Base-by-base conservation (phyloP, 2,888 invertebrate genomes). In the Drosophila peninsularis region DNA sequence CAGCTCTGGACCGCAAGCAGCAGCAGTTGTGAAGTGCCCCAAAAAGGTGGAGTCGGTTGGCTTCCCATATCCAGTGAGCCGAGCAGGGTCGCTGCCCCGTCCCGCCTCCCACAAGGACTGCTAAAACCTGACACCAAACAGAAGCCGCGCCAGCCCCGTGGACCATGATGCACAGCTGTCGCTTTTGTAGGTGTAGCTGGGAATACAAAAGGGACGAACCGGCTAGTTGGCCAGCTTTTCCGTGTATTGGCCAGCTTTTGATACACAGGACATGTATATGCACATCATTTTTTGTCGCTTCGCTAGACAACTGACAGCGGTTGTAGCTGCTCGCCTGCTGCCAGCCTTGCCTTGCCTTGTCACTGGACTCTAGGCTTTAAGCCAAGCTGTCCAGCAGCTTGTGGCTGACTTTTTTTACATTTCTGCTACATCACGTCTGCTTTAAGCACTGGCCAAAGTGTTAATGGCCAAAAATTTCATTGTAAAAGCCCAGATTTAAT, bases 221-320 rank as follows among this genome's bases (percentile, higher is more conserved):
- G 68, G 49, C 32, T 37, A 64, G 45, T 53, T 55, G 50, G 65
- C 56, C 55, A 50, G 49, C 47, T 49, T 56, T 56, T 44, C 14
- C 44, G 24, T 56, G 44, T 56, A 56, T 57, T 52, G 63, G 53
- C 13, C 41, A 42, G 61, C 58, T 68, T 60, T 11, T 49, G n/a
- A 36, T 13, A 36, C 21, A 21, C 13, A 17, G 19, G 19, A 34
- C 34, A 50, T 50, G 19, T 34, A 49, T 32, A 50, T 34, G 55
- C 53, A 85, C 71, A 77, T 82, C 82, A 82, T 83, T 86, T 86
- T 81, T 80, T 72, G 75, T 68, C 81, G 70, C 78, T 83, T 83
- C 78, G 65, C 56, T 80, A 71, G 80, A 52, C 58, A 82, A 53
- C 74, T 70, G 87, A 82, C 86, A 71, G 71, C 76, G 57, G 58